These are phyloP conservation scores for Pseudochaenichthys georgianus DNA, from an alignment of 2,797 vertebrate genomes.

Conservation along the genomic window DNA sequence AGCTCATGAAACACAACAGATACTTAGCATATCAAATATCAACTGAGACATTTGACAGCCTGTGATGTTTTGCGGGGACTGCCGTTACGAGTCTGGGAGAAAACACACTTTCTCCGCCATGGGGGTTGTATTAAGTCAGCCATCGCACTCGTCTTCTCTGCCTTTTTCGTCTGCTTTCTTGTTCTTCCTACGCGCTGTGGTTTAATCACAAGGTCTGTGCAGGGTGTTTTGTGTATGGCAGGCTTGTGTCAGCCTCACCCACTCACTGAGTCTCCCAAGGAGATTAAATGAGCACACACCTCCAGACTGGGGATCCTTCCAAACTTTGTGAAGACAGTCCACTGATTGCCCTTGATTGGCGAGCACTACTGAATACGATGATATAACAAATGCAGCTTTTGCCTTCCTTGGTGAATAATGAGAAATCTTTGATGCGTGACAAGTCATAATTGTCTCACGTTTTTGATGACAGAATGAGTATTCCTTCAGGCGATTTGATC, in stretches of 20 bases:
- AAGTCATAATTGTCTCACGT: slow-evolving; percentile 23
- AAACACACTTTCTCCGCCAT: slow-evolving; percentile 12
- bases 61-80: slow-evolving; percentile 1
- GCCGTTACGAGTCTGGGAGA: slow-evolving; percentile 2
- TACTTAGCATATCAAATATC: neutral
- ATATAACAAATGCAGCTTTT: slow-evolving; percentile 27
- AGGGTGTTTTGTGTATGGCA: slow-evolving; percentile 46
- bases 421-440: slow-evolving; percentile 20
- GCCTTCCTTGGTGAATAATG: slow-evolving; percentile 27
- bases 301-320: slow-evolving; percentile 61
- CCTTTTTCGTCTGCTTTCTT: slow-evolving; percentile 48
- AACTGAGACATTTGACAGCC: neutral
- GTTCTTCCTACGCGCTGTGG: slow-evolving; percentile 59
- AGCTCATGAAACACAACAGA: neutral
- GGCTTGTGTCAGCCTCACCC: slow-evolving; percentile 70
- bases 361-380: slow-evolving; percentile 15
- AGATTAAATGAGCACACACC: slow-evolving; percentile 61
- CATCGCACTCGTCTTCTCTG: slow-evolving; percentile 32
- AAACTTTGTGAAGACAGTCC: slow-evolving; percentile 52
- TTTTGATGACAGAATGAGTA: slow-evolving; percentile 27
- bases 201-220: slow-evolving; percentile 68
- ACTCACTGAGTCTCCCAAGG: slow-evolving; percentile 63
- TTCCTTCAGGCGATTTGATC: slow-evolving; percentile 2
- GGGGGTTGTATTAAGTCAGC: slow-evolving; percentile 47
- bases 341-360: slow-evolving; percentile 48